Percentiles rank a stretch among this genome's conserved stretches.
Evolutionary conservation across 2,797 vertebrate species (phyloP).

Genomic region (Oceanodroma leucorhoa): DNA sequence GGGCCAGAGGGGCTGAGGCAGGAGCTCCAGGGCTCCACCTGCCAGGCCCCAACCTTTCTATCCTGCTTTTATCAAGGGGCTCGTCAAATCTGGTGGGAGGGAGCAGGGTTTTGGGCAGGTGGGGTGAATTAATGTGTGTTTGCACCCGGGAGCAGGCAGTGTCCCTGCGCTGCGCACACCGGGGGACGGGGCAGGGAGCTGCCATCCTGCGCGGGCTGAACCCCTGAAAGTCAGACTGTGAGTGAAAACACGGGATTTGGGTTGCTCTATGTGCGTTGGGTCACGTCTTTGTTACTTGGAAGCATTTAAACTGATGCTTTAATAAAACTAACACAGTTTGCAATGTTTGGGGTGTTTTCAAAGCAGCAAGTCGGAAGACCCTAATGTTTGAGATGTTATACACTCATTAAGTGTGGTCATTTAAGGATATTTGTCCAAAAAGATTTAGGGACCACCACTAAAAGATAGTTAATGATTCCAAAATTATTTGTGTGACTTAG

Average conservation of each 20-base stretch:
- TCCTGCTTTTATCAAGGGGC: accelerated
- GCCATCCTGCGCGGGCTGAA: accelerated
- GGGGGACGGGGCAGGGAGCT: accelerated
- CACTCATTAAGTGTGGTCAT: accelerated
- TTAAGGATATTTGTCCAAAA: neutral
- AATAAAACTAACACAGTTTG: accelerated
- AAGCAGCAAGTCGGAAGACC: neutral
- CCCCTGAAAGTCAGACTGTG: accelerated
- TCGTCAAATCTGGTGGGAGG: neutral
- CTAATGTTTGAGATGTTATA: accelerated
- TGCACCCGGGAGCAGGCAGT: neutral
- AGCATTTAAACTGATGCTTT: accelerated
- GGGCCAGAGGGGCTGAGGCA: accelerated
- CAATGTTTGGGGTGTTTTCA: neutral
- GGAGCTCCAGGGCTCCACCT: neutral
- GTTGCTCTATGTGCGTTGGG: accelerated
- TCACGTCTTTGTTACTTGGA: neutral
- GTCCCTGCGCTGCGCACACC: accelerated
- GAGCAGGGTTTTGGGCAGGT: neutral
- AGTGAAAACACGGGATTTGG: accelerated
- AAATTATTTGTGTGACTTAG: neutral
- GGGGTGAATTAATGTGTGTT: neutral
- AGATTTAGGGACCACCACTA: too few relatives aligned
- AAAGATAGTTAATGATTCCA: neutral
- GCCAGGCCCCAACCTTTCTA: accelerated